phyloP scores from a whole-genome alignment of 2,888 invertebrate species.

The Dioctria linearis region DNA sequence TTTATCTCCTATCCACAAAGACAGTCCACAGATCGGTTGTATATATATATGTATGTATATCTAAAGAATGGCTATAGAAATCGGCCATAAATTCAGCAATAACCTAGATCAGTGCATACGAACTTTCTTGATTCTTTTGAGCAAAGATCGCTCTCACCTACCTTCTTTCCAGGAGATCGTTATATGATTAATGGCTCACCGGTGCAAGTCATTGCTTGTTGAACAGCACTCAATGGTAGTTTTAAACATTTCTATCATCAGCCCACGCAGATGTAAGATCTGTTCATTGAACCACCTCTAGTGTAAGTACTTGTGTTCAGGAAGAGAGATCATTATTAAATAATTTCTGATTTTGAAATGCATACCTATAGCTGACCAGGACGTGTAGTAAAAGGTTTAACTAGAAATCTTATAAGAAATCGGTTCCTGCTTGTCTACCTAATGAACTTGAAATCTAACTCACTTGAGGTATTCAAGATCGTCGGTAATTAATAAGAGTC shows the following conservation, averaged over 20 bases:
- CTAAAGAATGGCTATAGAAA: constrained; percentile 29
- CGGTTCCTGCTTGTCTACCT: constrained; percentile 50
- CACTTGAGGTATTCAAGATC: constrained; percentile 33
- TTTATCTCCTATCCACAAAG: not conserved
- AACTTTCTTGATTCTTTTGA: constrained; percentile 4
- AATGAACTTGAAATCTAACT: constrained; percentile 42
- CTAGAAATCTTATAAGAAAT: constrained; percentile 39
- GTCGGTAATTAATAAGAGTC: constrained; percentile 12
- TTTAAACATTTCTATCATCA: constrained; percentile 40
- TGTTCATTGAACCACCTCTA: constrained; percentile 32
- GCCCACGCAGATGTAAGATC: constrained; percentile 28
- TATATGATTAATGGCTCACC: constrained; percentile 33
- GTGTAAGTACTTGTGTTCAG: constrained; percentile 25
- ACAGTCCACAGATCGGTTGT: not conserved
- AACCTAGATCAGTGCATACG: constrained; percentile 27
- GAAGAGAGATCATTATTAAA: constrained; percentile 37
- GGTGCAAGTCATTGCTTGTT: constrained; percentile 25
- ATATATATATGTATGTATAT: not conserved
- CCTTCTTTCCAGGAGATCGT: constrained; percentile 29
- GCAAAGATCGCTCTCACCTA: constrained; percentile 33
- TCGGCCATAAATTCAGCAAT: constrained; percentile 41
- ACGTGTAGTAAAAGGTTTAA: constrained; percentile 19
- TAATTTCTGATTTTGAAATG: constrained; percentile 29
- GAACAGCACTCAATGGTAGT: constrained; percentile 10
- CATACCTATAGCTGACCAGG: not conserved